These are phyloP conservation scores for Stegophylla sp. DNA, from an alignment of 2,888 invertebrate genomes.

Conservation along the genomic window DNA sequence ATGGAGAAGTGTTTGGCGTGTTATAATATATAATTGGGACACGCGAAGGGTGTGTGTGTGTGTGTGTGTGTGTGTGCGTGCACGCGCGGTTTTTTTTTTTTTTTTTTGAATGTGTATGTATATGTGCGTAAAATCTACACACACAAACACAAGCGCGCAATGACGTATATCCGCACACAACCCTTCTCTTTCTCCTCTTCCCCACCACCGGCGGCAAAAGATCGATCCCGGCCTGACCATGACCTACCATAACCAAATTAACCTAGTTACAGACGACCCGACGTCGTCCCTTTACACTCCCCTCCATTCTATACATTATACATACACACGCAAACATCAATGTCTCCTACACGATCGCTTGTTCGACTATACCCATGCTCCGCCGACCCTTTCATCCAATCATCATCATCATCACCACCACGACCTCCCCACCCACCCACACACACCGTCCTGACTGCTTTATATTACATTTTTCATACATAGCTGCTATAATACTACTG, in stretches of 20 bases:
- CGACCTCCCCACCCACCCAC: neutral
- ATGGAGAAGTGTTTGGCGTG: neutral
- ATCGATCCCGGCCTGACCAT: conserved; percentile 57
- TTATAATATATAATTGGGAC: conserved; percentile 3
- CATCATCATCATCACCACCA: neutral
- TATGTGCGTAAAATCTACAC: conserved; percentile 18
- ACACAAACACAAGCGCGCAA: neutral
- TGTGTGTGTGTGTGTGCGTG: neutral
- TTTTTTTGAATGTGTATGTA: too few species aligned
- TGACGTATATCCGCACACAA: conserved; percentile 21
- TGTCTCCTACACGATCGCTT: neutral
- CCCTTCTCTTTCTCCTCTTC: neutral
- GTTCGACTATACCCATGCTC: neutral
- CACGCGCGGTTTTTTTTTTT: too few species aligned
- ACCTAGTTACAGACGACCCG: conserved; percentile 35
- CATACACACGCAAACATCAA: too few species aligned
- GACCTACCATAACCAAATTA: conserved; percentile 54
- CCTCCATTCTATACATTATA: too few species aligned
- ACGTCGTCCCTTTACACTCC: neutral
- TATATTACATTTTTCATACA: too few species aligned
- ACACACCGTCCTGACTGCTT: too few species aligned
- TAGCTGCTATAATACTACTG: too few species aligned
- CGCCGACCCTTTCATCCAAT: neutral
- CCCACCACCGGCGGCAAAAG: too few species aligned
- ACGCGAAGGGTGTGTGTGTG: neutral